phyloP scores from a whole-genome alignment of 2,888 invertebrate species.

The Asteroscopus sphinx region DNA sequence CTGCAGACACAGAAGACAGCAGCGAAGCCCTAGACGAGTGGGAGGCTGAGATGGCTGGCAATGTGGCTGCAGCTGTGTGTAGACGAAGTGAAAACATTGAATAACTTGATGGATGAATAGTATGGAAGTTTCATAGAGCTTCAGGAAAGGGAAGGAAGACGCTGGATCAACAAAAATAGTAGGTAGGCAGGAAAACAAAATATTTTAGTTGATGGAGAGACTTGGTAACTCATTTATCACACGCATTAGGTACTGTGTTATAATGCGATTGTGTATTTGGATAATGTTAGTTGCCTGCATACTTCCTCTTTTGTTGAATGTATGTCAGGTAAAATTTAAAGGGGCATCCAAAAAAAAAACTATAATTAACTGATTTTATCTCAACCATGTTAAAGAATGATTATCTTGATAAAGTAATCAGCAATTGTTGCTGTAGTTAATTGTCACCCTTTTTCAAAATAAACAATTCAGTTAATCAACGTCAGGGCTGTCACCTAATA shows the following conservation, averaged over 20 bases:
- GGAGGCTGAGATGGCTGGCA: conserved; percentile 86
- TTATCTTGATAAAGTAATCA: conserved; percentile 18
- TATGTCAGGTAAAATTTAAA: neutral
- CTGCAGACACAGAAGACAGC: conserved; percentile 77
- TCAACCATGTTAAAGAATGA: conserved; percentile 5
- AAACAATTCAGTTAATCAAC: conserved; percentile 29
- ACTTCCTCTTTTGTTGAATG: neutral
- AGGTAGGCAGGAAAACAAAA: neutral
- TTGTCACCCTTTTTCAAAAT: conserved; percentile 28
- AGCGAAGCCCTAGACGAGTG: conserved; percentile 79
- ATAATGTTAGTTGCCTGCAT: too few relatives aligned
- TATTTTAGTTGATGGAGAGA: too few relatives aligned
- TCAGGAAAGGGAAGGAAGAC: too few relatives aligned
- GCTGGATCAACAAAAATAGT: too few relatives aligned
- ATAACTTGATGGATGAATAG: too few relatives aligned
- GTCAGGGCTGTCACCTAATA: conserved; percentile 40
- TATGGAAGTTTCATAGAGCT: too few relatives aligned
- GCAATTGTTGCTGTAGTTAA: conserved; percentile 18
- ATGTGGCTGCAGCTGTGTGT: conserved; percentile 95
- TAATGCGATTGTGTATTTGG: too few relatives aligned
- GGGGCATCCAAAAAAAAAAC: too few relatives aligned
- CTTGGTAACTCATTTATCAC: neutral
- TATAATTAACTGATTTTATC: conserved; percentile 1
- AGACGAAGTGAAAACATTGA: neutral
- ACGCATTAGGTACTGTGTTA: neutral